Conservation (phyloP, 2,797 vertebrate genomes). For the Schizopygopsis malacanthus region DNA sequence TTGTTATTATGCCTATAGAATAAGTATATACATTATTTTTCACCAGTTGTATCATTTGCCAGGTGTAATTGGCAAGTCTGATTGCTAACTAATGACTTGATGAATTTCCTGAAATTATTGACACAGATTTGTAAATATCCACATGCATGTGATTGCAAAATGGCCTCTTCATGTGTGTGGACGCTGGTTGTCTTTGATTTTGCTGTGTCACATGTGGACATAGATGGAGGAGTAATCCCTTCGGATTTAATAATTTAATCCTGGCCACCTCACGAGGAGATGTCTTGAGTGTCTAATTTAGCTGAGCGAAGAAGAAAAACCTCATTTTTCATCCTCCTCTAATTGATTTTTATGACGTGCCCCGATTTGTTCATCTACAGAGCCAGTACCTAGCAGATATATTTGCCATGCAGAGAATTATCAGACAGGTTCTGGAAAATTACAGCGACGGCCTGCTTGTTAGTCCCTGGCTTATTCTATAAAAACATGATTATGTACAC, state of each 20-base stretch:
- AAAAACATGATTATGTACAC: constrained; percentile 73
- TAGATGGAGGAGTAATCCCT: constrained; percentile 55
- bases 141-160: constrained; percentile 63
- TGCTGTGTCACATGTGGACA: constrained; percentile 57
- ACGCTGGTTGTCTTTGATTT: constrained; percentile 59
- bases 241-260: constrained; percentile 68
- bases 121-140: not conserved
- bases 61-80: not conserved
- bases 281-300: constrained; percentile 63
- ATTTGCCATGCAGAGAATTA: constrained; percentile 69
- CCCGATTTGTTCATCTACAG: constrained; percentile 62
- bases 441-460: constrained; percentile 57
- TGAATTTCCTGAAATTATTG: not conserved
- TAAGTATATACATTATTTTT: not conserved
- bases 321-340: constrained; percentile 6
- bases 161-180: constrained; percentile 28
- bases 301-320: constrained; percentile 30
- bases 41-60: not conserved
- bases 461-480: constrained; percentile 67
- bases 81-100: not conserved
- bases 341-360: constrained; percentile 47
- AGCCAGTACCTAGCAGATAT: constrained; percentile 62
- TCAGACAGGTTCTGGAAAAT: constrained; percentile 48
- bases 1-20: not conserved
- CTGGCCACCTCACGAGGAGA: constrained; percentile 60